Conservation (phyloP, 35 echinoderm and acorn worm species). For the Apostichopus parvimensis region DNA sequence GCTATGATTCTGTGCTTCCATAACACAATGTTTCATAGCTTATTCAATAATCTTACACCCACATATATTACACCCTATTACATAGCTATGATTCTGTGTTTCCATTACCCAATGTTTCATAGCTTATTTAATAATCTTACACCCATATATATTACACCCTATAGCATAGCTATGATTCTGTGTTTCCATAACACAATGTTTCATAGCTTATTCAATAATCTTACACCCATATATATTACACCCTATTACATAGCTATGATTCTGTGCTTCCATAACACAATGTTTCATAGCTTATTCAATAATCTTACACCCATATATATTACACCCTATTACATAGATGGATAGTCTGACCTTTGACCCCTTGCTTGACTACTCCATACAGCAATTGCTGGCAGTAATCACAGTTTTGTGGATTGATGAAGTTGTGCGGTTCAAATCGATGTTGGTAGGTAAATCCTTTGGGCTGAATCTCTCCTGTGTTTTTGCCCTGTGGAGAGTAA, state of each 20-base stretch:
- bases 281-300: too few species aligned
- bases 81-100: not conserved
- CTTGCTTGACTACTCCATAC: slow-evolving; percentile 87
- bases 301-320: not conserved
- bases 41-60: too few species aligned
- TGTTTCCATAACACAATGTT: too few species aligned
- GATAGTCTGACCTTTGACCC: slow-evolving; percentile 69
- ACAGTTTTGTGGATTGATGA: slow-evolving; percentile 86
- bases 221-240: too few species aligned
- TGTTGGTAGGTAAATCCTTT: slow-evolving; percentile 84
- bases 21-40: too few species aligned
- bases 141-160: not conserved
- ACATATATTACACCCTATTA: not conserved
- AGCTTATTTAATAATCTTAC: too few species aligned
- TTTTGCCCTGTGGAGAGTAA: slow-evolving; percentile 72
- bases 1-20: too few species aligned
- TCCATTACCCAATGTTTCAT: too few species aligned
- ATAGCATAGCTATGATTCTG: too few species aligned
- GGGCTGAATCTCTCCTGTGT: slow-evolving; percentile 61
- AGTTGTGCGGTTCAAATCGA: slow-evolving; percentile 87
- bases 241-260: too few species aligned
- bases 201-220: too few species aligned
- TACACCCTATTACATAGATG: not conserved
- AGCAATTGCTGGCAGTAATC: slow-evolving; percentile 82
- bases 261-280: too few species aligned